These are phyloP conservation scores for Phataginus tricuspis DNA, from an alignment of 2,797 vertebrate species.

Conservation along the genomic window DNA sequence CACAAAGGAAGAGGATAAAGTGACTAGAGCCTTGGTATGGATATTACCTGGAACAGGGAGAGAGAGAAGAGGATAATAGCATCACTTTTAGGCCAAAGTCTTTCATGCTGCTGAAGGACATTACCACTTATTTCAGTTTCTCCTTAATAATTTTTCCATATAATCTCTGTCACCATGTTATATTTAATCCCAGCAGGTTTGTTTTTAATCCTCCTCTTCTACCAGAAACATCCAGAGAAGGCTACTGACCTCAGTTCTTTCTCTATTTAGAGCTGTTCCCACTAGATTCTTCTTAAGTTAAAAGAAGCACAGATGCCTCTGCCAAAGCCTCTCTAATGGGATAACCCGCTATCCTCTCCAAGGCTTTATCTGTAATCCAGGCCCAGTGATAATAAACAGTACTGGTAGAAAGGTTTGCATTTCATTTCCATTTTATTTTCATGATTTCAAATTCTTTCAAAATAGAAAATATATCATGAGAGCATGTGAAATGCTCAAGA, in stretches of 20 bases:
- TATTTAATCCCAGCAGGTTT: not conserved
- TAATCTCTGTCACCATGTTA: not conserved
- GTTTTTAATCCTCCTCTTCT: not conserved
- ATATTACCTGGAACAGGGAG: not conserved
- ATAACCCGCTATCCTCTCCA: not conserved
- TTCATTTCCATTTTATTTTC: slow-evolving; percentile 20
- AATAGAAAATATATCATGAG: slow-evolving; percentile 36
- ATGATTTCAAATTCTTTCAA: slow-evolving; percentile 38
- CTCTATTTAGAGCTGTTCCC: not conserved
- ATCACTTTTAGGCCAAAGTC: not conserved
- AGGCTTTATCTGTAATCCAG: not conserved
- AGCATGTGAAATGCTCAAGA: not conserved
- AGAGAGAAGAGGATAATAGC: not conserved
- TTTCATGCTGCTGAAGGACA: not conserved
- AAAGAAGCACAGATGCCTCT: not conserved
- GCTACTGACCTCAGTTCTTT: not conserved
- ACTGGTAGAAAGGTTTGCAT: not conserved
- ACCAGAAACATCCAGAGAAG: not conserved
- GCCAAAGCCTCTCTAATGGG: not conserved
- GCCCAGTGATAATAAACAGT: not conserved
- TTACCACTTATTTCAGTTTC: not conserved
- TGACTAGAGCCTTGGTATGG: not conserved
- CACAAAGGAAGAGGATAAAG: not conserved
- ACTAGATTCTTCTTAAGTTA: not conserved
- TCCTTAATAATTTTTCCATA: not conserved